phyloP scores from a whole-genome alignment of 2,888 invertebrate species.

The Hydrotaea diabolus region DNA sequence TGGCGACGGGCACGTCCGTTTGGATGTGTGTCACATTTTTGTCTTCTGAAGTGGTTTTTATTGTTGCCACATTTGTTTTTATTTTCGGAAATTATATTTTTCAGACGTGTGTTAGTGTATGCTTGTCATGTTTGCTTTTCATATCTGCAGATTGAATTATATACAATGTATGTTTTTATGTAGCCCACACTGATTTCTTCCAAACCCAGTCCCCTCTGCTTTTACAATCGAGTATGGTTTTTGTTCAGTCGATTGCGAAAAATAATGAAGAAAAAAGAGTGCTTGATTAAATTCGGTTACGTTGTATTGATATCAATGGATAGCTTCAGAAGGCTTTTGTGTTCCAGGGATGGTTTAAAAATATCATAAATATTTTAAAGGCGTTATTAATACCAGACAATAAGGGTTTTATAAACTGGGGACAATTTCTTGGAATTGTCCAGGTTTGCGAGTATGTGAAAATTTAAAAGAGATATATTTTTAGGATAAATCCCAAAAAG shows the following conservation, averaged over 20 bases:
- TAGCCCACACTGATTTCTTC: too few species aligned
- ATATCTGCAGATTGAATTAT: conserved; percentile 27
- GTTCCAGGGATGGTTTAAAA: too few species aligned
- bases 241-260: not conserved
- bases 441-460: too few species aligned
- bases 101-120: not conserved
- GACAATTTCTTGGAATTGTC: too few species aligned
- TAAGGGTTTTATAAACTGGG: too few species aligned
- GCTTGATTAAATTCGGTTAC: not conserved
- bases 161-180: not conserved
- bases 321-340: too few species aligned
- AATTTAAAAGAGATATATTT: too few species aligned
- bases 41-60: not conserved
- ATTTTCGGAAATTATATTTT: conserved; percentile 12
- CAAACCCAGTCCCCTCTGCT: too few species aligned
- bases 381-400: too few species aligned
- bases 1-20: not conserved
- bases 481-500: too few species aligned
- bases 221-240: too few species aligned
- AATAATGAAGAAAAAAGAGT: not conserved
- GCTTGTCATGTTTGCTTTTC: conserved; percentile 16
- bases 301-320: not conserved
- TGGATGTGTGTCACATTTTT: not conserved
- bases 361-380: too few species aligned
- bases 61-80: not conserved